phyloP scores from a whole-genome alignment of 1,140 invertebrate genomes.

The Mizuhopecten yessoensis region DNA sequence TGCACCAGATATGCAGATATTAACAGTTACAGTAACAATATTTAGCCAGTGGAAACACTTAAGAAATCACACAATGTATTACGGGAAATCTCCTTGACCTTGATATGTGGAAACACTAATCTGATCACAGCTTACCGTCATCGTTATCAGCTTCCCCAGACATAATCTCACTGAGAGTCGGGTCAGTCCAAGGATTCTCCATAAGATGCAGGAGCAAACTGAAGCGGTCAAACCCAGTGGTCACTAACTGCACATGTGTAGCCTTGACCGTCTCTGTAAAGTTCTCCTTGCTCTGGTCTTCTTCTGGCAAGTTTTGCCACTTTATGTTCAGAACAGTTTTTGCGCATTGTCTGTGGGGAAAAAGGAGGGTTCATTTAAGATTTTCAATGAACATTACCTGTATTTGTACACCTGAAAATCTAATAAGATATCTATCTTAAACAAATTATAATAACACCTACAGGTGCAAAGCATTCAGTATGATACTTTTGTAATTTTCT shows the following conservation, averaged over 20 bases:
- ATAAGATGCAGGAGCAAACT: constrained; percentile 67
- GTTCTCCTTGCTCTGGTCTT: constrained; percentile 69
- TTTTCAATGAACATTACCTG: background rate
- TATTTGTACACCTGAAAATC: too few species aligned
- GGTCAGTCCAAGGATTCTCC: constrained; percentile 74
- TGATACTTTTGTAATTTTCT: too few species aligned
- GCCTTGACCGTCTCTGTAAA: constrained; percentile 68
- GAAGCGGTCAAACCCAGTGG: constrained; percentile 69
- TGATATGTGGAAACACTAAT: background rate
- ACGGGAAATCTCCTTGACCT: too few species aligned
- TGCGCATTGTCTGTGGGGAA: constrained; percentile 71
- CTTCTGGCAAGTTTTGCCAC: constrained; percentile 72
- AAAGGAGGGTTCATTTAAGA: background rate
- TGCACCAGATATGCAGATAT: too few species aligned
- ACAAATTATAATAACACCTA: too few species aligned
- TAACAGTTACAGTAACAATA: too few species aligned
- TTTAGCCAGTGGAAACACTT: too few species aligned
- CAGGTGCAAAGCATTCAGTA: too few species aligned
- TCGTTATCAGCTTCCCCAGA: constrained; percentile 71
- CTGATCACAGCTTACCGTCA: constrained; percentile 50
- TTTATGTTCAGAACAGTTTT: constrained; percentile 74
- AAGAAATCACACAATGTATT: too few species aligned
- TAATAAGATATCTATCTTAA: too few species aligned
- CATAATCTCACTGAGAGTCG: constrained; percentile 73
- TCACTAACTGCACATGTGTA: constrained; percentile 65